phyloP scores from a whole-genome alignment of 1,140 invertebrate species.

The Drepana arcuata region DNA sequence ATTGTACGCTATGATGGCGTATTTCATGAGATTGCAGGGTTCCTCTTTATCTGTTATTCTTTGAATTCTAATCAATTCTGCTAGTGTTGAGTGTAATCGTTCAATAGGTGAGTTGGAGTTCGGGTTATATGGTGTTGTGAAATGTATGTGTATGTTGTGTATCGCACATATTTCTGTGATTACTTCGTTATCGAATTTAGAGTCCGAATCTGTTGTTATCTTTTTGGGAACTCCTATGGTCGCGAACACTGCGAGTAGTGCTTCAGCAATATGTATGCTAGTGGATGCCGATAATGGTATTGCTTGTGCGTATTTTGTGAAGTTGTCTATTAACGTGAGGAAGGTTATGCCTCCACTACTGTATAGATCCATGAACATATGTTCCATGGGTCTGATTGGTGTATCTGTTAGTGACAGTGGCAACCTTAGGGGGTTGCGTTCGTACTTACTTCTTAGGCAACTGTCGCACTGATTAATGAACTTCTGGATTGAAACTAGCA shows the following conservation, averaged over 20 bases:
- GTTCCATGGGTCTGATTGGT: no score
- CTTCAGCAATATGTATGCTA: constrained; percentile 23
- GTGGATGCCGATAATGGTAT: constrained; percentile 11
- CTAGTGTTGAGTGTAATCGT: constrained; percentile 23
- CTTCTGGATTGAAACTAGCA: constrained; percentile 7
- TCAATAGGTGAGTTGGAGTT: constrained; percentile 30
- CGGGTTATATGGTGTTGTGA: constrained; percentile 27
- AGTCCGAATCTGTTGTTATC: constrained; percentile 26
- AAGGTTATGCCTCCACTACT: constrained; percentile 16
- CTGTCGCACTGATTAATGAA: constrained; percentile 2
- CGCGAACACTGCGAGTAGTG: constrained; percentile 19
- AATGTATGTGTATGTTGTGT: constrained; percentile 23
- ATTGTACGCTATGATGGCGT: constrained; percentile 24
- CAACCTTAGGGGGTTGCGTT: constrained; percentile 7
- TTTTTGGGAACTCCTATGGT: constrained; percentile 23
- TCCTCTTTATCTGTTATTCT: constrained; percentile 24
- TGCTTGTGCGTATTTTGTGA: constrained; percentile 21
- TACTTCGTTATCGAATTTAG: constrained; percentile 27
- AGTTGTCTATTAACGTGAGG: constrained; percentile 22
- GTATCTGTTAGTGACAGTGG: constrained; percentile 5
- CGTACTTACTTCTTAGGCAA: constrained; percentile 2
- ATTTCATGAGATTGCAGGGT: constrained; percentile 19
- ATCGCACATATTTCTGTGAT: constrained; percentile 23
- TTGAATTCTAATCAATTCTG: constrained; percentile 28
- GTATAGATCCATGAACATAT: constrained; percentile 24